Evolutionary conservation across 2,797 vertebrate species (phyloP), one percentile per base, ranked within the genome.

Genomic region (Chloroceryle amazona): DNA sequence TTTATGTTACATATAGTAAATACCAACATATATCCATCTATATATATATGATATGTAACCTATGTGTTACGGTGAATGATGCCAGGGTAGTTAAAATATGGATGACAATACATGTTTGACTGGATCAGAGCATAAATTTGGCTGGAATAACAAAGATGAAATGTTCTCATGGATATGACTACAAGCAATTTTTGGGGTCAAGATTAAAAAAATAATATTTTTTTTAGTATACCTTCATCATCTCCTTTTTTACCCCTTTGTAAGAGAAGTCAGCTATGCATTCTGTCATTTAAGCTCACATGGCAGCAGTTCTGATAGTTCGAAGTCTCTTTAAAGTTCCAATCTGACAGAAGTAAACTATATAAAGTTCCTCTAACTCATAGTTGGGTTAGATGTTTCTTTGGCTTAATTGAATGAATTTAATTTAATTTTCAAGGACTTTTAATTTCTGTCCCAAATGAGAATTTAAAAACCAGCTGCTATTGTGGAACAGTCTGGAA

Each of bases 381-480:
- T 94, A 91, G 46, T 85, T 94, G 35, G 83, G 86, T 95, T 93
- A 90, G 81, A 76, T 87, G 35, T 95, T 96, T 92, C 72, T 97
- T 91, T 74, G 86, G 61, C n/a, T 70, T 97, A 97, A 98, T 92
- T 93, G 73, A 97, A 95, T 94, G 29, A 93, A 93, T 81, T 91
- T 66, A 86, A 97, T 97, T 98, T 96, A 91, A 86, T 97, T 97
- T 98, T 96, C 90, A 98, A 97, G 94, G 94, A 96, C 95, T 97
- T 97, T 96, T 94, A 97, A 96, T 78, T 96, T 75, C 76, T 91
- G 68, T 96, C 94, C 96, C 97, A 93, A 70, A 74, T 96, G 97
- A 95, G 88, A 96, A 92, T 97, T 96, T 92, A 67, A 96, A 85
- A 96, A 95, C 57, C 71, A 96, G 67, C 94, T 96, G 81, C 93